These are phyloP conservation scores for Rhinatrema bivittatum DNA, from an alignment of 2,797 vertebrate species.

Conservation along the genomic window DNA sequence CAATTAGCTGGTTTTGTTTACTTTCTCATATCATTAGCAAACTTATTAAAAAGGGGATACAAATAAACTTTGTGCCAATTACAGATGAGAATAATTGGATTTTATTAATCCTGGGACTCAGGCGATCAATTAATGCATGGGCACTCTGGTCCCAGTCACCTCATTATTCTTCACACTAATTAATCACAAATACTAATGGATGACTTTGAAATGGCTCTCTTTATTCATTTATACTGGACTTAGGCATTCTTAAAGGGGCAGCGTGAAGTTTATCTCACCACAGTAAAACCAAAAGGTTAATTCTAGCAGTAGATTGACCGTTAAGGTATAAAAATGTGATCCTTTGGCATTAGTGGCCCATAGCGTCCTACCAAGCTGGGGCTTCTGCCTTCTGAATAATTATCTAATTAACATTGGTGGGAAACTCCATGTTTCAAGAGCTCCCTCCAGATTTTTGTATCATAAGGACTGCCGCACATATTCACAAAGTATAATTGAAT, in stretches of 20 bases:
- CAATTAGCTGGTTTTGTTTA: slow-evolving; percentile 44
- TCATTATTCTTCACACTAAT: slow-evolving; percentile 43
- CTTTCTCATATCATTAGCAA: slow-evolving; percentile 41
- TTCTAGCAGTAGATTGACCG: too few relatives aligned
- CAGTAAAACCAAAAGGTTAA: too few relatives aligned
- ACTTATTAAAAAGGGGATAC: slow-evolving; percentile 39
- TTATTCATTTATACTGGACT: slow-evolving; percentile 13
- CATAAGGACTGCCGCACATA: too few relatives aligned
- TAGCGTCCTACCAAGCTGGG: too few relatives aligned
- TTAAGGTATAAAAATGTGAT: neutral
- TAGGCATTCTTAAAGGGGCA: slow-evolving; percentile 14
- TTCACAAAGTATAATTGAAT: too few relatives aligned
- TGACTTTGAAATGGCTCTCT: slow-evolving; percentile 21
- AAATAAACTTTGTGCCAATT: slow-evolving; percentile 47
- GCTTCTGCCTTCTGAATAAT: too few relatives aligned
- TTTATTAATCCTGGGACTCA: slow-evolving; percentile 48
- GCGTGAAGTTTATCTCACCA: too few relatives aligned
- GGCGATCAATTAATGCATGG: slow-evolving; percentile 44
- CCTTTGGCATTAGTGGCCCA: too few relatives aligned
- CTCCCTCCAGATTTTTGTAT: too few relatives aligned
- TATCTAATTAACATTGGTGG: too few relatives aligned
- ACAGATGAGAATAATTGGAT: slow-evolving; percentile 47
- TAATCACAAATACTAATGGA: slow-evolving; percentile 35
- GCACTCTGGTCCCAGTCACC: slow-evolving; percentile 32
- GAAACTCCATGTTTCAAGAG: too few relatives aligned